Evolutionary conservation across 2,888 invertebrate genomes (phyloP).

Genomic region (Monopis laevigella): DNA sequence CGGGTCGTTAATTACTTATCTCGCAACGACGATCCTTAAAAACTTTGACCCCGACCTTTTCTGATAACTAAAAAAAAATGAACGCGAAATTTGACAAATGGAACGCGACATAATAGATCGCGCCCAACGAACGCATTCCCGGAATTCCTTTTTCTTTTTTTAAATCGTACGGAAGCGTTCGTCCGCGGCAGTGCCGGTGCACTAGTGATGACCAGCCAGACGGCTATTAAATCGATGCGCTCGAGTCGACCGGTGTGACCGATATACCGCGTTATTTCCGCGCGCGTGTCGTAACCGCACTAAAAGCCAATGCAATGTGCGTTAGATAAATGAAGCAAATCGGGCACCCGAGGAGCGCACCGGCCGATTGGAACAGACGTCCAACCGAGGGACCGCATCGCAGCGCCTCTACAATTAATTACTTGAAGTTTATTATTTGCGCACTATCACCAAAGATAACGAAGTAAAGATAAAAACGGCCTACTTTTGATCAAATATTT

Average conservation of each 20-base stretch:
- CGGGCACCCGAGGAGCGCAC: constrained; percentile 21
- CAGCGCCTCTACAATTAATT: too few relatives aligned
- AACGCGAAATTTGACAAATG: too few relatives aligned
- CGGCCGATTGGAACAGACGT: neutral
- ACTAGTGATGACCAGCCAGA: constrained; percentile 41
- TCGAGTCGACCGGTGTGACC: constrained; percentile 52
- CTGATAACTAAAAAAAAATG: too few relatives aligned
- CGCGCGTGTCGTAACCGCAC: constrained; percentile 54
- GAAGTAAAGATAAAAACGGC: constrained; percentile 1
- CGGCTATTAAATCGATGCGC: constrained; percentile 55
- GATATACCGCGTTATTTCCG: constrained; percentile 64
- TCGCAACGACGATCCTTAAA: constrained; percentile 34
- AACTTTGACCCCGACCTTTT: constrained; percentile 21
- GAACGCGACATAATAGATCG: too few relatives aligned
- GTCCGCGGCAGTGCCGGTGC: constrained; percentile 39
- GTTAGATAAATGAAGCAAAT: constrained; percentile 52
- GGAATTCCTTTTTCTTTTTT: constrained; percentile 18
- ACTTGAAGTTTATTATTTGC: neutral
- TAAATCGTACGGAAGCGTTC: constrained; percentile 48
- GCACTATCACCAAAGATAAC: too few relatives aligned
- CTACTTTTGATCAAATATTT: neutral
- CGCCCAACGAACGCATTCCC: too few relatives aligned
- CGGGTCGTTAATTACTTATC: constrained; percentile 54
- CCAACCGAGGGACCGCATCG: constrained; percentile 5
- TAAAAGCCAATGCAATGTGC: constrained; percentile 58